Base-by-base conservation (phyloP, 1,140 invertebrate species). In the Ctenoplectra terminalis region DNA sequence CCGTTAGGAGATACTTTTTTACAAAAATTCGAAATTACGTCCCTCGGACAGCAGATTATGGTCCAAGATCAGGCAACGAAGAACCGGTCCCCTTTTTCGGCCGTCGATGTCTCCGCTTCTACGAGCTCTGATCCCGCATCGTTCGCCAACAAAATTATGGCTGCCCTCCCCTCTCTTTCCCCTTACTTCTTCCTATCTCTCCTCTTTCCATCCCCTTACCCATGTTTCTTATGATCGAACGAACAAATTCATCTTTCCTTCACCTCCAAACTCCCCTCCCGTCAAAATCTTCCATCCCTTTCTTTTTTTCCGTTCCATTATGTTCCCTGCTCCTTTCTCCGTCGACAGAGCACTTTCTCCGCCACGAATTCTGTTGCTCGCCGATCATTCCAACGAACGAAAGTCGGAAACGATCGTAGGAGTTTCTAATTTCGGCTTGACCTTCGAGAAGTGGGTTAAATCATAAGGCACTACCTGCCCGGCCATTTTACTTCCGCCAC, bases 401-500 rank as follows among this genome's bases (percentile, higher is more conserved):
- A 87, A 90, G 87, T 90, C 87, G 88, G 90, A 90, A 90, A 75
- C 84, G 60, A 85, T 84, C 87, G 78, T 87, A 81, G 54, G 75
- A 87, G 83, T 91, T 90, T 91, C 88, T 90, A 90, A 91, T 88
- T 90, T 90, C 81, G 82, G 72, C 78, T 69, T 82, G 86, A 88
- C 86, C 85, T 87, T 85, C 83, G 70, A n/a, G 54, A 88, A 87
- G 87, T 87, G 82, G 86, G 86, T 87, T 87, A 85, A 79, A 83
- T 87, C 73, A 83, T 67, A 76, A 75, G 60, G 34, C 77, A 17
- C 54, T 76, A 71, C 60, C 75, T 64, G 69, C 48, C 26, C 37
- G 48, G 50, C 13, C 54, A 46, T 83, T 50, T 69, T 37, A 34
- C 48, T 76, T 85, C 72, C 83, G 75, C 64, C 75, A 76, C 61